phyloP scores from a whole-genome alignment of 1,140 invertebrate genomes.

The Tetraneura akinire region DNA sequence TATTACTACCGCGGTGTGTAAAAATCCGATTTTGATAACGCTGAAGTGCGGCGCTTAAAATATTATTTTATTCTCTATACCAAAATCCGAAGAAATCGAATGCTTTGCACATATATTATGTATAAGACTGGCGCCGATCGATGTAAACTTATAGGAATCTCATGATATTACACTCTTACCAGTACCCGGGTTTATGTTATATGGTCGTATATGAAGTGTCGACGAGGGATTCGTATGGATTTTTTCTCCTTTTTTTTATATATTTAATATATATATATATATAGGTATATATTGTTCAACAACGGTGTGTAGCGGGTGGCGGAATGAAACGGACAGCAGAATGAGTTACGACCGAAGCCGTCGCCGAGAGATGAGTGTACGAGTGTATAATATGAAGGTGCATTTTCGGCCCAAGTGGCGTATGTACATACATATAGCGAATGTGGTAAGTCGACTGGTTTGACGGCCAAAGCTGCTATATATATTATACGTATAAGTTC shows the following conservation, averaged over 20 bases:
- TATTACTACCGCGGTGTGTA: no score
- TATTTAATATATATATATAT: no score
- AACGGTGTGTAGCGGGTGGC: neutral
- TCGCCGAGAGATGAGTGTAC: neutral
- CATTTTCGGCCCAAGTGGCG: neutral
- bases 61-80: no score
- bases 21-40: no score
- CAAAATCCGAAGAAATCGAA: no score
- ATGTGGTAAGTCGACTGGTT: neutral
- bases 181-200: neutral
- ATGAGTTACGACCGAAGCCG: conserved; percentile 1
- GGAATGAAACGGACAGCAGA: neutral
- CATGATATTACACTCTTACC: neutral
- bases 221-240: conserved; percentile 16
- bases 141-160: neutral
- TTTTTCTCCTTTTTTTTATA: neutral
- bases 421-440: no score
- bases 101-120: no score
- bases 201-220: neutral
- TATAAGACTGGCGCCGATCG: neutral
- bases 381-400: neutral
- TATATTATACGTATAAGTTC: neutral
- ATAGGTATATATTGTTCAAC: conserved; percentile 15
- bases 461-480: neutral
- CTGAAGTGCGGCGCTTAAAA: no score